Conservation (phyloP, 2,113 vertebrate genomes). For the Noctilio leporinus region DNA sequence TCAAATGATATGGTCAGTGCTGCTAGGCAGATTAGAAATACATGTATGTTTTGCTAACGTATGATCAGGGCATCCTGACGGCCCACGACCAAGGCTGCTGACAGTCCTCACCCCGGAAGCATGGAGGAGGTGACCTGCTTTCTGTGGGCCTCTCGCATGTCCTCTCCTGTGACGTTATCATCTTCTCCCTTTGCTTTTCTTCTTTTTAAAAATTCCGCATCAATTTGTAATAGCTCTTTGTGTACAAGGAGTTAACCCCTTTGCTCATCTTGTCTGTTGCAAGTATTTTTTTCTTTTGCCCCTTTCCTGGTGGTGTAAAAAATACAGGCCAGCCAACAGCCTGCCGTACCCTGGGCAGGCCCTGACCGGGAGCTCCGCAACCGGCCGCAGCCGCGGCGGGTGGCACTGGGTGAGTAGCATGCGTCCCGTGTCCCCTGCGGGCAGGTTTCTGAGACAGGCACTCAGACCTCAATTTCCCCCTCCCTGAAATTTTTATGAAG, state of each 20-base stretch:
- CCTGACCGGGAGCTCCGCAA: accelerated
- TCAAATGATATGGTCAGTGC: background rate
- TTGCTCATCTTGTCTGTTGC: no score
- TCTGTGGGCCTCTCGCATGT: background rate
- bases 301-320: background rate
- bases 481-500: background rate
- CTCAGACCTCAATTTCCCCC: background rate
- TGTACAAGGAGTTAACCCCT: accelerated
- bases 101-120: accelerated
- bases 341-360: background rate
- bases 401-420: background rate
- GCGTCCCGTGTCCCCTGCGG: background rate
- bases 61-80: accelerated
- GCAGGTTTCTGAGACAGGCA: accelerated
- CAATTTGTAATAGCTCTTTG: background rate
- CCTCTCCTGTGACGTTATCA: background rate
- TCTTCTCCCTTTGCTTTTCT: background rate
- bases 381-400: no score
- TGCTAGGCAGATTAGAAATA: background rate
- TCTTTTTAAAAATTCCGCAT: background rate
- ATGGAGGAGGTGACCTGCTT: accelerated
- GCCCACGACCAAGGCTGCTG: accelerated
- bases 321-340: background rate
- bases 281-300: background rate
- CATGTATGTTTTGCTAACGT: accelerated